These are phyloP conservation scores for Poecilia picta DNA, from an alignment of 2,797 vertebrate genomes.

Conservation along the genomic window DNA sequence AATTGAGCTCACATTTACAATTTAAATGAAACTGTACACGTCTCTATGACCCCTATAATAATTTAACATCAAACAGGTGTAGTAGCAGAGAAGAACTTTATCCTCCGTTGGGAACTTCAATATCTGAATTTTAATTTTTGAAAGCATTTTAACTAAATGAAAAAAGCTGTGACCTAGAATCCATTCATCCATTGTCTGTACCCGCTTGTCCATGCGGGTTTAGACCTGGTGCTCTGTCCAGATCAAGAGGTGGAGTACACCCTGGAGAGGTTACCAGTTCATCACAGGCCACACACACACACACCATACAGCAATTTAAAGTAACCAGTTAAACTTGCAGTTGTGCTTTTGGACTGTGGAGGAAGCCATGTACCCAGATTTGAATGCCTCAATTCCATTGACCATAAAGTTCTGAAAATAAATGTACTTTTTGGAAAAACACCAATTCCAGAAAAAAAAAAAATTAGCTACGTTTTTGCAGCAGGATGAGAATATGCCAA, in stretches of 20 bases:
- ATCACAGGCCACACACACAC: not conserved
- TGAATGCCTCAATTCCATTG: too few species aligned
- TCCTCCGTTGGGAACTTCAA: not conserved
- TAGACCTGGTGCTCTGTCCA: too few species aligned
- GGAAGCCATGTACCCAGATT: not conserved
- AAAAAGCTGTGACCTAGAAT: not conserved
- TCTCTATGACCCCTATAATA: not conserved
- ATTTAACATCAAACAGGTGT: not conserved
- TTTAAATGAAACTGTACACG: constrained; percentile 13
- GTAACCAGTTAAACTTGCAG: not conserved
- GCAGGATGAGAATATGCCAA: too few species aligned
- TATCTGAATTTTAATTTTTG: not conserved
- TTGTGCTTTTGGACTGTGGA: not conserved
- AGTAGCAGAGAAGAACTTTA: not conserved
- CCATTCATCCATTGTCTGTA: not conserved
- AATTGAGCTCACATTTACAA: constrained; percentile 23
- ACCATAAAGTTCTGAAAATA: too few species aligned
- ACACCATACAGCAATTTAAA: not conserved
- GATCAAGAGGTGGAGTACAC: too few species aligned
- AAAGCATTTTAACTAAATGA: not conserved
- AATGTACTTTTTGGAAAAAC: too few species aligned
- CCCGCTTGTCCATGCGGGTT: not conserved
- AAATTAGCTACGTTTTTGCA: too few species aligned
- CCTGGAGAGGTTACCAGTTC: not conserved
- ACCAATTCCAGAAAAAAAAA: too few species aligned